Evolutionary conservation across 2,797 vertebrate genomes (phyloP), one percentile per base, ranked within the genome.

Genomic region (Xiphorhynchus erythropygius): DNA sequence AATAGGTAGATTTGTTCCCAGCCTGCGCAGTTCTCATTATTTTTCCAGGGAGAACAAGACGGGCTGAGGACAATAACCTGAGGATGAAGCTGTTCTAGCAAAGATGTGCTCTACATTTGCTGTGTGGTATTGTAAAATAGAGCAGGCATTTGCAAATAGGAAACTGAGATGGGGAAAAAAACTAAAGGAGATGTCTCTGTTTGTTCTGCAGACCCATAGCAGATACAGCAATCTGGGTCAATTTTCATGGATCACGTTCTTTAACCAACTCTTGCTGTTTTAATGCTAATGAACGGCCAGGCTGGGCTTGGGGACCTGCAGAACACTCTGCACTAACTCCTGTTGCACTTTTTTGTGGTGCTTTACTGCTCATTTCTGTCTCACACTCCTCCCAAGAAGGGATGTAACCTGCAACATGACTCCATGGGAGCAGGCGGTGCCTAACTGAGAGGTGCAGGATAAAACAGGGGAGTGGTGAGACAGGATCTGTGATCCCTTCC

Each of bases 181-280:
- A 8, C 25, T 28, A 25, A 41, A 77, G 7, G 16, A 71, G 25
- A 32, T 35, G 7, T 27, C 35, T 68, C 0, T 62, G 18, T 47
- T 13, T 64, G 25, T 84, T 63, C 53, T 91, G 24, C 37, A 35
- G 25, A 62, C 27, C 57, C 27, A n/a, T 18, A 76, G 68, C 78
- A 93, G 56, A 32, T 13, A 18, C 44, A 75, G 79, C 30, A 33
- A 23, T 32, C 11, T 5, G 8, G 47, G 10, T 76, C 7, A 42
- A 5, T 87, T 78, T 50, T 68, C 44, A 50, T 32, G 30, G 44
- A 21, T 41, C 32, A 0, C 0, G 0, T 77, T 30, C 7, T 71
- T 90, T 86, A 57, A 57, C 8, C 50, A 46, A 46, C 32, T 22
- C 19, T 77, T 3, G 0, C n/a, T 89, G n/a, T 5, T 80, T 64